Conservation (phyloP, 2,113 vertebrate species). For the Cyphomyrus plagiostoma region DNA sequence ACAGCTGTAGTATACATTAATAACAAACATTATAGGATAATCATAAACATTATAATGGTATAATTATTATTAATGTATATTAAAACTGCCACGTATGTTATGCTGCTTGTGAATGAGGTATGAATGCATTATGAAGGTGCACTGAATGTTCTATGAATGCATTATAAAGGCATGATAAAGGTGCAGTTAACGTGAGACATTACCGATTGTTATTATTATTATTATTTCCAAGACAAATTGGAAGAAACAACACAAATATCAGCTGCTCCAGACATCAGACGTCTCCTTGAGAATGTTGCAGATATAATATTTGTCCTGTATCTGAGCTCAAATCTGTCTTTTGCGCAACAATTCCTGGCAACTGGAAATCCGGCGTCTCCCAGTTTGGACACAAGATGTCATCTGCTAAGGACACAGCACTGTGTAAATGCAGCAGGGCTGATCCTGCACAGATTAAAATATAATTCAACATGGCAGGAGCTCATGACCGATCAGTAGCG, state of each 20-base stretch:
- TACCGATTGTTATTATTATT: neutral
- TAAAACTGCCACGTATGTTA: neutral
- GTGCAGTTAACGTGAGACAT: neutral
- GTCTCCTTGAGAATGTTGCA: neutral
- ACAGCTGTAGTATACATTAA: no score
- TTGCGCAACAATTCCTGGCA: neutral
- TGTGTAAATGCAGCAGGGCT: neutral
- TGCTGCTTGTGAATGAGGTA: neutral
- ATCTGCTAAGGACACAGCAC: constrained; percentile 17
- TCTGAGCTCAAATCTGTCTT: constrained; percentile 6
- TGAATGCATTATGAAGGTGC: neutral
- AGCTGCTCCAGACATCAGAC: neutral
- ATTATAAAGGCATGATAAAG: neutral
- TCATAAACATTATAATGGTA: no score
- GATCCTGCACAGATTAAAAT: neutral
- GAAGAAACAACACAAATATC: neutral
- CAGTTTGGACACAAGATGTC: neutral
- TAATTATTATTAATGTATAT: neutral
- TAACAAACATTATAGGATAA: no score
- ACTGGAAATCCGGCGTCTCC: neutral
- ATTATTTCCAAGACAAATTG: neutral
- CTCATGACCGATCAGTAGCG: neutral
- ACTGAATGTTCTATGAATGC: neutral
- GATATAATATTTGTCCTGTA: neutral
- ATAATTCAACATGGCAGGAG: neutral